Base-by-base conservation (phyloP, 1,140 invertebrate genomes). In the Drosophila nigromelanica region DNA sequence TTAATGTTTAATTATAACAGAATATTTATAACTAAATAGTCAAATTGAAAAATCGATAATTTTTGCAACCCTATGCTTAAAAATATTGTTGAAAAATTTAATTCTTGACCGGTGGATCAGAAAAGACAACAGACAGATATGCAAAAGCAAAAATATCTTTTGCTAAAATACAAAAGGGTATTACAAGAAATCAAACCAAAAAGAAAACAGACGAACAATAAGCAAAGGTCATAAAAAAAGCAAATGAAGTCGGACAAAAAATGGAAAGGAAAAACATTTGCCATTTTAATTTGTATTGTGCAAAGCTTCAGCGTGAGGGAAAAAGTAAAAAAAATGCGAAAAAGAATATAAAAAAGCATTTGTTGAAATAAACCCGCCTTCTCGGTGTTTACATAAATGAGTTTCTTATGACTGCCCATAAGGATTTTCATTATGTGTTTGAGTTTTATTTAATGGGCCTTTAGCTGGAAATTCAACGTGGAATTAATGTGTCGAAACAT, bases 381-480 rank as follows among this genome's bases (percentile, higher is more conserved):
- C 48, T 37, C 40, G 56, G 37, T 55, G 60, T 58, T 71, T 52
- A 35, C 47, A 52, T 56, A 59, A 63, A 67, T 50, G 55, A 56
- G 58, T 58, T 77, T 51, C 50, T 67, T 54, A 76, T 71, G 73
- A 76, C 76, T 79, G 56, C 45, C 72, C 71, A 47, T 48, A 67
- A 68, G 73, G 45, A 58, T 64, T 63, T 77, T 62, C 68, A 68
- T 76, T 78, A 45, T 61, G 39, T 39, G 42, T 37, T 78, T 69
- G 56, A 58, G 76, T 76, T 73, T 61, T 39, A 63, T 64, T 83
- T 75, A 75, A 86, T 56, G 62, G 50, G 52, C 37, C 43, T 58
- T 73, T 68, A 62, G 56, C 51, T 61, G 78, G 71, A 78, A 87
- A 85, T 71, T 81, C 70, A 71, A 74, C 59, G 60, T 47, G 55